Conservation (phyloP, 2,797 vertebrate genomes). For the Ctenopoma kingsleyae region DNA sequence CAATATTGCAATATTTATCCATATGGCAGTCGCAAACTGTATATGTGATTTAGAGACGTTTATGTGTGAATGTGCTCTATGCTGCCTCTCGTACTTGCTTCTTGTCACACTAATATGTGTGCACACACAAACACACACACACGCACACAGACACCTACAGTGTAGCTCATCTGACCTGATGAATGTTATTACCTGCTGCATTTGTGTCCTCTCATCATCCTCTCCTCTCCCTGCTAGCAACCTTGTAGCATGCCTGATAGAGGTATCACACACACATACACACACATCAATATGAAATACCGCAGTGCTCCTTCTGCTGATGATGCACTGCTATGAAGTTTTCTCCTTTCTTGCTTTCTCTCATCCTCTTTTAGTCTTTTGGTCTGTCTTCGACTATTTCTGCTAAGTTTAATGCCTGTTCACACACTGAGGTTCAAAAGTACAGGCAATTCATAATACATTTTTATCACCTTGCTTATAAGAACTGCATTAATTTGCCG, state of each 20-base stretch:
- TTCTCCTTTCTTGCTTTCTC: constrained; percentile 5
- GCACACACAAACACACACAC: constrained; percentile 1
- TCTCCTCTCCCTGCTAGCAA: constrained; percentile 32
- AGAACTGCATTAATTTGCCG: constrained; percentile 62
- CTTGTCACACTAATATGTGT: constrained; percentile 1
- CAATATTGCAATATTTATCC: constrained; percentile 48
- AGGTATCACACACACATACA: constrained; percentile 19
- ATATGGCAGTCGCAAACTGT: constrained; percentile 18
- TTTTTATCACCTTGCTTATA: constrained; percentile 75
- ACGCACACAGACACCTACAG: constrained; percentile 11
- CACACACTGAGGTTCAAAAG: constrained; percentile 63
- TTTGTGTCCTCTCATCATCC: constrained; percentile 52
- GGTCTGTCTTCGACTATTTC: constrained; percentile 11
- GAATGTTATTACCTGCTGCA: constrained; percentile 57
- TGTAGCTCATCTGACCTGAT: constrained; percentile 46
- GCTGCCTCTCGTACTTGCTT: not conserved
- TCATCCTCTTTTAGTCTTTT: constrained; percentile 12
- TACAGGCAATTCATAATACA: constrained; percentile 67
- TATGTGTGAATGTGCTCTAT: not conserved
- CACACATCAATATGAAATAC: constrained; percentile 35
- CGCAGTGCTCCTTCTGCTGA: constrained; percentile 50
- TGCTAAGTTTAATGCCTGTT: constrained; percentile 60
- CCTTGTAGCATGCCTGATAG: constrained; percentile 26
- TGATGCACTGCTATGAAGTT: constrained; percentile 48
- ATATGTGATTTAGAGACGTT: constrained; percentile 21